A percentile compares a stretch with the other conserved stretches of the same genome.
phyloP scores from a whole-genome alignment of 2,888 invertebrate species.

The Andrena flavipes region DNA sequence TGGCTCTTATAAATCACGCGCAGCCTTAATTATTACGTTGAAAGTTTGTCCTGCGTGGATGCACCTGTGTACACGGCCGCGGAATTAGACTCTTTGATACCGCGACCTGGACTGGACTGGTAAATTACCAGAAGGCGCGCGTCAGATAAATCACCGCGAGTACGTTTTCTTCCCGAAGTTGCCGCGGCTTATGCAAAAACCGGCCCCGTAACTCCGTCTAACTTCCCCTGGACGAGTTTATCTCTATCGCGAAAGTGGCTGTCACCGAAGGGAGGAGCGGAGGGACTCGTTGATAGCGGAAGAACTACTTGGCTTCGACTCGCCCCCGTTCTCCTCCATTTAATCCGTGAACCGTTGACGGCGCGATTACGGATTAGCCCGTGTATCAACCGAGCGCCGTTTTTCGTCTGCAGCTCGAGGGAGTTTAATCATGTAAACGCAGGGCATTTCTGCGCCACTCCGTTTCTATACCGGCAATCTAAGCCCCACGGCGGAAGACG shows the following conservation, averaged over 20 bases:
- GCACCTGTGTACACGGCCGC: constrained; percentile 21
- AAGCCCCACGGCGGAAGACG: constrained; percentile 9
- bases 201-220: constrained; percentile 38
- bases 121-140: constrained; percentile 33
- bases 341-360: background rate
- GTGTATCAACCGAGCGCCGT: background rate
- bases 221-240: constrained; percentile 46
- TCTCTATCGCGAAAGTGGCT: constrained; percentile 35
- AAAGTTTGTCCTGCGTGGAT: constrained; percentile 32
- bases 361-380: background rate
- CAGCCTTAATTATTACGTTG: constrained; percentile 33
- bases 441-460: background rate
- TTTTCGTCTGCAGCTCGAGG: background rate
- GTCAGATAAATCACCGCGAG: constrained; percentile 41
- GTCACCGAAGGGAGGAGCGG: constrained; percentile 5
- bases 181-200: constrained; percentile 52
- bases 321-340: background rate
- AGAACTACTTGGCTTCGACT: constrained; percentile 15
- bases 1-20: constrained; percentile 33
- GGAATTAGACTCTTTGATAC: constrained; percentile 44
- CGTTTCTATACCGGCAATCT: constrained; percentile 27
- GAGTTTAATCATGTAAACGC: constrained; percentile 36
- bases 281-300: constrained; percentile 12
- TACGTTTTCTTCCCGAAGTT: constrained; percentile 29
- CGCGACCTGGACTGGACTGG: background rate